These are phyloP conservation scores for Ophioninae sp. DNA, from an alignment of 2,888 invertebrate species.

Conservation along the genomic window DNA sequence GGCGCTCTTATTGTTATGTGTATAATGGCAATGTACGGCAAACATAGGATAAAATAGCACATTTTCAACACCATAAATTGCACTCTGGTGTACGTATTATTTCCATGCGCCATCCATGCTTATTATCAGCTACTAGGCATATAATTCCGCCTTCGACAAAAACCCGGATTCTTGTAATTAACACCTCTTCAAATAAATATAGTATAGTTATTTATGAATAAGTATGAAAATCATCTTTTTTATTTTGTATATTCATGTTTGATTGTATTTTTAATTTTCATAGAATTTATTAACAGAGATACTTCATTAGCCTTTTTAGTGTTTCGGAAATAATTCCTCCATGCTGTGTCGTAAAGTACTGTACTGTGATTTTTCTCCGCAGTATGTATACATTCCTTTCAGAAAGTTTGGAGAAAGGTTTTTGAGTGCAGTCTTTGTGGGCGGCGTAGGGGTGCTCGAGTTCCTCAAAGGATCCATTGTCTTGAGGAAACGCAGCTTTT, in stretches of 20 bases:
- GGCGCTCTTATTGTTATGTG: constrained; percentile 28
- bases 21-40: constrained; percentile 11
- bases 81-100: constrained; percentile 11
- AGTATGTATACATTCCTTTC: not conserved
- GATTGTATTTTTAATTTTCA: not conserved
- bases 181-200: no score
- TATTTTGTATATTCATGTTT: no score
- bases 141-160: no score
- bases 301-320: not conserved
- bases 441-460: not conserved
- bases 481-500: not conserved
- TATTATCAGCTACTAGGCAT: not conserved
- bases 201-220: no score
- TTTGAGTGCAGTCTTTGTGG: not conserved
- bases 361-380: not conserved
- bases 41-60: constrained; percentile 10
- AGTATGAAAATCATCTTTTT: no score
- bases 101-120: not conserved
- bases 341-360: not conserved
- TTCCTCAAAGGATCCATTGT: not conserved
- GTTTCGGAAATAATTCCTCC: not conserved
- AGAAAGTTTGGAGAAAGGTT: not conserved
- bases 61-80: constrained; percentile 11
- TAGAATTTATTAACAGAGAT: not conserved
- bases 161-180: no score